Evolutionary conservation across 2,113 vertebrate species (phyloP).

Genomic region (Herpetotheres cachinnans): DNA sequence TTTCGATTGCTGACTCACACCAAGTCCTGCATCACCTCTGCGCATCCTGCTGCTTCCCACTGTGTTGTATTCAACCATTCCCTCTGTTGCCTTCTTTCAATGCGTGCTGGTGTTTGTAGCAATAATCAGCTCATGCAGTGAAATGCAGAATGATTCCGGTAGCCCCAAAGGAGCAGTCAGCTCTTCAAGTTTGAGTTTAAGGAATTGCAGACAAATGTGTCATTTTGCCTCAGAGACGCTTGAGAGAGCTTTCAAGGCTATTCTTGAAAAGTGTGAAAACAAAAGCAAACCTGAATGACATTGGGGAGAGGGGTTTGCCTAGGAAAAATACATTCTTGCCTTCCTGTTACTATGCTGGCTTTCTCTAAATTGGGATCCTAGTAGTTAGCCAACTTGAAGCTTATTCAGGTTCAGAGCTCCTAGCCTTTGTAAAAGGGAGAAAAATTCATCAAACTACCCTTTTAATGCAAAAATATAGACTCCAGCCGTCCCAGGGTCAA

Average conservation of each 20-base stretch:
- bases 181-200: not conserved
- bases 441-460: not conserved
- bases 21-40: not conserved
- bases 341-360: not conserved
- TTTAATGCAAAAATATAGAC: not conserved
- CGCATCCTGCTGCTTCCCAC: not conserved
- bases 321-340: not conserved
- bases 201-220: slow-evolving; percentile 10
- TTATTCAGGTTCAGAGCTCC: not conserved
- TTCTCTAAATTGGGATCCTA: not conserved
- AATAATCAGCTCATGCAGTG: not conserved
- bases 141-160: not conserved
- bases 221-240: slow-evolving; percentile 9
- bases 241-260: not conserved
- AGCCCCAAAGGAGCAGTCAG: not conserved
- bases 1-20: not conserved
- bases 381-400: not conserved
- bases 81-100: not conserved
- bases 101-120: not conserved
- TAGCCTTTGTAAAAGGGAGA: not conserved
- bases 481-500: not conserved
- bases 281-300: not conserved
- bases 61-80: not conserved
- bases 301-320: not conserved
- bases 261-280: slow-evolving; percentile 9